Evolutionary conservation across 2,888 invertebrate genomes (phyloP).

Genomic region (Coenonympha glycerion): DNA sequence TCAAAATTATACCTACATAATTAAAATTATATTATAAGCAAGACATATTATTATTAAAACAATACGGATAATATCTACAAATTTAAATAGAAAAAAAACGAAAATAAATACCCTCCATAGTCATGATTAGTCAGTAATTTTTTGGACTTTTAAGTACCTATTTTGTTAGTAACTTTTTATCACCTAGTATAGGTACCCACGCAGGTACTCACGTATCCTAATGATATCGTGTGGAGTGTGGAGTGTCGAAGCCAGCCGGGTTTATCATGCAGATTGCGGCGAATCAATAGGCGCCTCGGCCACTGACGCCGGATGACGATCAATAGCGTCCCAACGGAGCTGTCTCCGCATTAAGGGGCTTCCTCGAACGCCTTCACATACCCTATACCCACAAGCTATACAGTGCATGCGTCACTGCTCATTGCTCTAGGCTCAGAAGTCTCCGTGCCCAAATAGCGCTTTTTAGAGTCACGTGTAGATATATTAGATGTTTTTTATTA

Average conservation of each 20-base stretch:
- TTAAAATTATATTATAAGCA: too few relatives aligned
- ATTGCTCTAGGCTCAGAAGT: too few relatives aligned
- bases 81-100: too few relatives aligned
- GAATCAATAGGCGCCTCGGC: slow-evolving; percentile 74
- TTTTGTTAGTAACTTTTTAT: too few relatives aligned
- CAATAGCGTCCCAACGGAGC: slow-evolving; percentile 73
- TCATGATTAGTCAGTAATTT: too few relatives aligned
- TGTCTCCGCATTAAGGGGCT: slow-evolving; percentile 75
- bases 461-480: slow-evolving; percentile 9
- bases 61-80: too few relatives aligned
- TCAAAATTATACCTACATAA: too few relatives aligned
- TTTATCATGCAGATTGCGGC: slow-evolving; percentile 76
- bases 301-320: slow-evolving; percentile 75
- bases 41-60: too few relatives aligned
- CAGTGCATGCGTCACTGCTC: slow-evolving; percentile 47
- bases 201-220: slow-evolving; percentile 19
- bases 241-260: slow-evolving; percentile 64
- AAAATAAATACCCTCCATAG: too few relatives aligned
- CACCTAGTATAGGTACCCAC: background rate
- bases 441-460: slow-evolving; percentile 26
- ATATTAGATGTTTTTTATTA: background rate
- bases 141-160: too few relatives aligned
- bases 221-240: slow-evolving; percentile 31
- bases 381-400: slow-evolving; percentile 64
- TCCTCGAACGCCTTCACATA: slow-evolving; percentile 73